Evolutionary conservation across 2,113 vertebrate species (phyloP).

Genomic region (Fregata magnificens): DNA sequence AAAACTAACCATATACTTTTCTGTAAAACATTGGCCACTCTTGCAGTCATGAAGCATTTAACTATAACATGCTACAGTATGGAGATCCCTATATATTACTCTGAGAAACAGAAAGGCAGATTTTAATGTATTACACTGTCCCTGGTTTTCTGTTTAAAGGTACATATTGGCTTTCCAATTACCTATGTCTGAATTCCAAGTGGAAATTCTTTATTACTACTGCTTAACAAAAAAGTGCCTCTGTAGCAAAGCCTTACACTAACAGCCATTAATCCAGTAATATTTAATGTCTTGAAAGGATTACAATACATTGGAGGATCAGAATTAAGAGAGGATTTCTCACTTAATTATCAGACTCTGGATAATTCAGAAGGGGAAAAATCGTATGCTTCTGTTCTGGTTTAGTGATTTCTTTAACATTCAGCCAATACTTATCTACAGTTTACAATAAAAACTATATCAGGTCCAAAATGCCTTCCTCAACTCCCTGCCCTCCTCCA

Average conservation of each 20-base stretch:
- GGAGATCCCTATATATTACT: neutral
- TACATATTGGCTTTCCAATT: neutral
- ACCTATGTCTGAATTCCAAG: neutral
- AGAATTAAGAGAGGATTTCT: constrained; percentile 36
- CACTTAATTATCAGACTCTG: neutral
- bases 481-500: neutral
- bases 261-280: neutral
- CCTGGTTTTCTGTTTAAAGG: neutral
- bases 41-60: neutral
- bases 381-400: neutral
- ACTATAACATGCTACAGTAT: neutral
- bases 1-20: neutral
- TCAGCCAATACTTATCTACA: neutral
- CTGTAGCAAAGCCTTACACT: neutral
- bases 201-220: neutral
- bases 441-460: neutral
- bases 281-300: neutral
- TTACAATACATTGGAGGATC: neutral
- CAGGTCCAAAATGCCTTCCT: neutral
- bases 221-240: neutral
- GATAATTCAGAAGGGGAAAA: neutral
- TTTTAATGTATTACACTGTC: neutral
- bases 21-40: neutral
- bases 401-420: neutral
- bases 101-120: neutral